Evolutionary conservation across 2,113 vertebrate species (phyloP), one percentile per base, ranked within the genome.

Genomic region (Phaetusa simplex): DNA sequence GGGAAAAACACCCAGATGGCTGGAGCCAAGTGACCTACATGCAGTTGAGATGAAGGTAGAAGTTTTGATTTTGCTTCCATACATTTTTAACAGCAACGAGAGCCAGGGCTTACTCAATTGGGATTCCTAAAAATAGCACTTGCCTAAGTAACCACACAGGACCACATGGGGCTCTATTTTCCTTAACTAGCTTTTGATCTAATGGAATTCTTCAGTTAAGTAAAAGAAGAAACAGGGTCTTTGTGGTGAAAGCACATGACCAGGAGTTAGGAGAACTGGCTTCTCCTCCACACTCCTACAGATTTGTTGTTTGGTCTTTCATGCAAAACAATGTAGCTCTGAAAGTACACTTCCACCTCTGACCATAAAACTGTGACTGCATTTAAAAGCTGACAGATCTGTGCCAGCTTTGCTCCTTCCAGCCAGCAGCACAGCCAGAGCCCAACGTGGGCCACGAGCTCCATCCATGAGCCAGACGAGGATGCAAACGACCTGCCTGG

Each of bases 91-190:
- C 84, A 95, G 92, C 95, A 96, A 86, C 74, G 70, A 95, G 79
- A 95, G 93, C 74, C 93, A 95, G 74, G 69, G 82, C 89, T 97
- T 97, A 96, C 94, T 98, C 97, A 96, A 94, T 5, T 88, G 61
- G 30, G 88, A 96, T 90, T 96, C 89, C 96, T 97, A 97, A 98
- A 97, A 97, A 98, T 97, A 98, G 96, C 94, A 94, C 93, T 97
- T 93, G 95, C 94, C 95, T 97, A 96, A 97, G 93, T 97, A 98
- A 97, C 94, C 92, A 94, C 93, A 94, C 64, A 96, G 82, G 97
- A 96, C 97, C 95, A 95, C 96, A 97, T 95, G 95, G 92, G 92
- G 96, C 82, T 96, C 78, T 97, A 97, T 97, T 95, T 97, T 95
- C 95, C 95, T 96, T 96, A 96, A 97, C 94, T 96, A 92, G 96